phyloP scores from a whole-genome alignment of 2,888 invertebrate genomes.

The Leucozona laternaria region DNA sequence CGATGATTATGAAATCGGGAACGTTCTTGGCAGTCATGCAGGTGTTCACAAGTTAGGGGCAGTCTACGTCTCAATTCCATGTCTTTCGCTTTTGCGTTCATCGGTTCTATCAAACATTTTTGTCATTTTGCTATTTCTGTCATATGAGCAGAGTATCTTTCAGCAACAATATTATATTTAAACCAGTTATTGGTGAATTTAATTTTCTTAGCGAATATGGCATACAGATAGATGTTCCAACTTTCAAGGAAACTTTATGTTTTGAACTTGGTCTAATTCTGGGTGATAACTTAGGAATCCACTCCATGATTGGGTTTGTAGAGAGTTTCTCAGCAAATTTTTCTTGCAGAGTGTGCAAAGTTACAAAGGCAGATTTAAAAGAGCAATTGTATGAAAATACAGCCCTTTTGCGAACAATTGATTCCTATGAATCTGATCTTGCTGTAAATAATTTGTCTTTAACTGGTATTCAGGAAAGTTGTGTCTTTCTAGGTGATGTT shows the following conservation, averaged over 20 bases:
- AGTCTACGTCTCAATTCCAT: no score
- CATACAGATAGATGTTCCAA: not conserved
- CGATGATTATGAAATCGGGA: no score
- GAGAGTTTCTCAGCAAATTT: not conserved
- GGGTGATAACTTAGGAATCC: no score
- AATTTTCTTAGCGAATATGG: not conserved
- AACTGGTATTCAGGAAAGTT: not conserved
- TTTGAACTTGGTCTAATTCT: not conserved
- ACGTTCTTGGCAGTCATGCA: no score
- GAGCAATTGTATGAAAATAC: not conserved
- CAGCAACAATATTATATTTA: not conserved
- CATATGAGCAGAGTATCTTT: not conserved
- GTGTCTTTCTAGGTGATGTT: not conserved
- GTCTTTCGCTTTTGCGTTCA: no score
- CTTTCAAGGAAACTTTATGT: not conserved
- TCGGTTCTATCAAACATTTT: no score
- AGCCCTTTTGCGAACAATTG: not conserved
- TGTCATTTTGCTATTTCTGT: no score
- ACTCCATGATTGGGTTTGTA: not conserved
- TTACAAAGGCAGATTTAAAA: not conserved
- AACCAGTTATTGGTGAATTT: not conserved
- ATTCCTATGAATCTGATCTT: not conserved
- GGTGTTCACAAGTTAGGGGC: no score
- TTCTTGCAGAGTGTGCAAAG: conserved; percentile 1
- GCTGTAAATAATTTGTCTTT: not conserved